Percentiles rank a stretch among this genome's conserved stretches.
Evolutionary conservation across 2,113 vertebrate genomes (phyloP).

Genomic region (Trogon melanurus): DNA sequence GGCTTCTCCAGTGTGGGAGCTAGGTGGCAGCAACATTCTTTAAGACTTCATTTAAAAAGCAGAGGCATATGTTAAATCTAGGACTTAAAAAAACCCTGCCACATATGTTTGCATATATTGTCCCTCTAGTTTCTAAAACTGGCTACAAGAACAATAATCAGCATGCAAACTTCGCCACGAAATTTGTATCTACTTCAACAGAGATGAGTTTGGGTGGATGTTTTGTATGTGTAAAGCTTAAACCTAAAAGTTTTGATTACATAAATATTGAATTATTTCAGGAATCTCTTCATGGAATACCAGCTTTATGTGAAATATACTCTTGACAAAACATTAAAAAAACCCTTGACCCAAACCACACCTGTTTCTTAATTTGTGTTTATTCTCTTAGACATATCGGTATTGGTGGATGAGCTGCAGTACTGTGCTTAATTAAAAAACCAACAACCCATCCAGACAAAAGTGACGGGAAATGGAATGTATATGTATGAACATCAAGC

Average conservation of each 20-base stretch:
- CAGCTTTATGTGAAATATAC: background rate
- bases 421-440: background rate
- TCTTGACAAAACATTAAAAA: background rate
- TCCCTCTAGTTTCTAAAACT: background rate
- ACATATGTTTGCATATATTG: rapidly evolving
- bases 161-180: background rate
- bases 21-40: slow-evolving; percentile 44
- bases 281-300: background rate
- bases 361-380: background rate
- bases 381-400: background rate
- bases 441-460: background rate
- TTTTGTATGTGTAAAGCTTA: background rate
- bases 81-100: background rate
- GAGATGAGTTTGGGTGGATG: background rate
- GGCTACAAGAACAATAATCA: background rate
- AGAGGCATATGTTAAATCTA: background rate
- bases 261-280: background rate
- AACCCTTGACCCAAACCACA: background rate
- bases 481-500: background rate
- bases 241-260: background rate
- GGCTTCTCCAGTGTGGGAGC: background rate
- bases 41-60: background rate
- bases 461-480: background rate
- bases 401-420: background rate
- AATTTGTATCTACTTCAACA: background rate